A percentile compares a stretch with the other conserved stretches of the same genome.
phyloP scores from a whole-genome alignment of 2,113 vertebrate genomes.

The Hippocampus zosterae region DNA sequence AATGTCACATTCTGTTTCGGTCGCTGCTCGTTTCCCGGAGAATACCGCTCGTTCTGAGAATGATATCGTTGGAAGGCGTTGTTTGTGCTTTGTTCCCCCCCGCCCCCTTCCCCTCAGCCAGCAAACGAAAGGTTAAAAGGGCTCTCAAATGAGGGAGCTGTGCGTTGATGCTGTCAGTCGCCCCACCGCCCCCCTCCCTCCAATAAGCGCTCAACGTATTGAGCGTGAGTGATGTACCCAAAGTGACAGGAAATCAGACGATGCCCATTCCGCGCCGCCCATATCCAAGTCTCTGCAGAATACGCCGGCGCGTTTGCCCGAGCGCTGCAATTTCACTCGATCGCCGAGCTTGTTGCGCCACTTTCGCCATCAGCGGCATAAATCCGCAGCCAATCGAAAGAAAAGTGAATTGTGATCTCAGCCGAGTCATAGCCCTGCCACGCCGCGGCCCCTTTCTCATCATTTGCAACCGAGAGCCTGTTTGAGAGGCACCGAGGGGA shows the following conservation, averaged over 20 bases:
- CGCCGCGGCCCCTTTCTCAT: conserved; percentile 27
- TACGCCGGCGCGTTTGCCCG: conserved; percentile 15
- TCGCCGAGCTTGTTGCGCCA: conserved; percentile 41
- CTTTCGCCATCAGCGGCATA: conserved; percentile 57
- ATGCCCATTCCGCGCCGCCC: neutral
- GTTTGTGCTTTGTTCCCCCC: conserved; percentile 2
- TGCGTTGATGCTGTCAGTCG: conserved; percentile 14
- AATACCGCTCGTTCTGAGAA: conserved; percentile 32
- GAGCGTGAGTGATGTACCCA: conserved; percentile 44
- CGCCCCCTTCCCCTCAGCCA: neutral
- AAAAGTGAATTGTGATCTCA: conserved; percentile 57
- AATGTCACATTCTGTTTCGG: conserved; percentile 52
- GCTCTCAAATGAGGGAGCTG: neutral
- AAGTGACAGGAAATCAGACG: conserved; percentile 31
- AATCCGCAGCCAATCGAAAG: conserved; percentile 58
- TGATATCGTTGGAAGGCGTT: conserved; percentile 29
- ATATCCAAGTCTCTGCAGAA: neutral
- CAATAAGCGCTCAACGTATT: conserved; percentile 35
- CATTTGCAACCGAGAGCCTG: neutral
- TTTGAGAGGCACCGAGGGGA: neutral
- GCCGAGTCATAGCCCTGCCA: conserved; percentile 44
- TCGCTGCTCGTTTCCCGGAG: conserved; percentile 30
- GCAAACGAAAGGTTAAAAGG: conserved; percentile 31
- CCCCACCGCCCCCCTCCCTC: neutral
- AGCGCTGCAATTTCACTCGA: conserved; percentile 59